Conservation (phyloP, 1,140 invertebrate species). For the Colletes latitarsis region DNA sequence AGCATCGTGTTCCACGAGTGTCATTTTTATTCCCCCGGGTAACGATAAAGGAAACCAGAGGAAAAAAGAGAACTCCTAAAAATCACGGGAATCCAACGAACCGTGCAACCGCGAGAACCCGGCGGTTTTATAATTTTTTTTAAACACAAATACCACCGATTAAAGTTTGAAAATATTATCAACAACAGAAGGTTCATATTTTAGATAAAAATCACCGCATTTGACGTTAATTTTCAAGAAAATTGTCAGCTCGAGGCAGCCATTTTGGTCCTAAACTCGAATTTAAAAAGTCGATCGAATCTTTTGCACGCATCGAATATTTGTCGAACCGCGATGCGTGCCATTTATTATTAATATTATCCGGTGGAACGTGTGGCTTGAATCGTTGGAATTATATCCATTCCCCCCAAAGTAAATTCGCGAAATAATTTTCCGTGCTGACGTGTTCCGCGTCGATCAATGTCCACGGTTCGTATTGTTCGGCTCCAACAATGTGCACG, state of each 20-base stretch:
- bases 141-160: too few species aligned
- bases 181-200: too few species aligned
- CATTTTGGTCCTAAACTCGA: too few species aligned
- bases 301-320: too few species aligned
- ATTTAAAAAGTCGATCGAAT: too few species aligned
- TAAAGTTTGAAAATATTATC: too few species aligned
- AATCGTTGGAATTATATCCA: neutral
- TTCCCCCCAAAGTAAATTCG: neutral
- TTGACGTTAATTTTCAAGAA: too few species aligned
- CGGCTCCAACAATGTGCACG: conserved; percentile 23
- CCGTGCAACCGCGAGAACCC: neutral
- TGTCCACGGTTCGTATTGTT: conserved; percentile 36
- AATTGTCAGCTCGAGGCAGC: too few species aligned
- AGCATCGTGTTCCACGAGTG: conserved; percentile 3
- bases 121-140: too few species aligned
- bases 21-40: conserved; percentile 3
- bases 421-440: conserved; percentile 31
- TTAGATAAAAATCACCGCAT: too few species aligned
- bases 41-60: neutral
- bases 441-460: conserved; percentile 19
- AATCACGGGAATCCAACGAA: neutral
- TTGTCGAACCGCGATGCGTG: too few species aligned
- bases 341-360: neutral
- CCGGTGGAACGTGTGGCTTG: too few species aligned
- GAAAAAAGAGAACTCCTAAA: neutral